Evolutionary conservation across 2,113 vertebrate species (phyloP).

Genomic region (Silurus glanis): DNA sequence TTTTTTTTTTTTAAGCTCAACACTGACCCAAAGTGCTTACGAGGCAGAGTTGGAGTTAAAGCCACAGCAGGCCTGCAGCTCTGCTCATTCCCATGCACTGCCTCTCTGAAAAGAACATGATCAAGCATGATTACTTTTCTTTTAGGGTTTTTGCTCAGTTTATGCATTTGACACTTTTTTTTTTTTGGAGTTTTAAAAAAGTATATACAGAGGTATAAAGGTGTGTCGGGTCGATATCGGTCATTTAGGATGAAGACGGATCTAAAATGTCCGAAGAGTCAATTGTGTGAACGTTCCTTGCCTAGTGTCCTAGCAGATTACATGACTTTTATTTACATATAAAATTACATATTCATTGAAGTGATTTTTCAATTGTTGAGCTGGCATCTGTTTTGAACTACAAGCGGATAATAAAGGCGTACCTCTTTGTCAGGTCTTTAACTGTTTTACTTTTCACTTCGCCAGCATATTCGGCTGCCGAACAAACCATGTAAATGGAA

Average conservation of each 20-base stretch:
- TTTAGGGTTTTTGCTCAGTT: not conserved
- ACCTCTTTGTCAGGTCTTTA: not conserved
- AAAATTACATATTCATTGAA: too few species aligned
- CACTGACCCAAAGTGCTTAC: conserved; percentile 52
- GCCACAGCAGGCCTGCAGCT: conserved; percentile 38
- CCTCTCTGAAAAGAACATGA: not conserved
- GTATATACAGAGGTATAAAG: not conserved
- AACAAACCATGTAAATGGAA: not conserved
- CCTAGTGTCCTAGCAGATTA: too few species aligned
- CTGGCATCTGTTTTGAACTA: not conserved
- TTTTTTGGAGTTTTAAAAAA: not conserved
- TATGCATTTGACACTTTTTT: not conserved
- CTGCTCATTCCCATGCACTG: not conserved
- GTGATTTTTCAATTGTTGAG: not conserved
- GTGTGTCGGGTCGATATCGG: not conserved
- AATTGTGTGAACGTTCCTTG: too few species aligned
- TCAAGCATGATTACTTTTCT: not conserved
- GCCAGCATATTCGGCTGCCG: not conserved
- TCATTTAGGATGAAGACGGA: too few species aligned
- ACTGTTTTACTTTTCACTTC: not conserved
- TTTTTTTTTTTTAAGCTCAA: conserved; percentile 43
- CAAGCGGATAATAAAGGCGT: not conserved
- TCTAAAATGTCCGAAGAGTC: too few species aligned
- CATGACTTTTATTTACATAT: too few species aligned
- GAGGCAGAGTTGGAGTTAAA: conserved; percentile 54